Conservation (phyloP, 2,797 vertebrate genomes). For the Pseudotriccus pelzelni region DNA sequence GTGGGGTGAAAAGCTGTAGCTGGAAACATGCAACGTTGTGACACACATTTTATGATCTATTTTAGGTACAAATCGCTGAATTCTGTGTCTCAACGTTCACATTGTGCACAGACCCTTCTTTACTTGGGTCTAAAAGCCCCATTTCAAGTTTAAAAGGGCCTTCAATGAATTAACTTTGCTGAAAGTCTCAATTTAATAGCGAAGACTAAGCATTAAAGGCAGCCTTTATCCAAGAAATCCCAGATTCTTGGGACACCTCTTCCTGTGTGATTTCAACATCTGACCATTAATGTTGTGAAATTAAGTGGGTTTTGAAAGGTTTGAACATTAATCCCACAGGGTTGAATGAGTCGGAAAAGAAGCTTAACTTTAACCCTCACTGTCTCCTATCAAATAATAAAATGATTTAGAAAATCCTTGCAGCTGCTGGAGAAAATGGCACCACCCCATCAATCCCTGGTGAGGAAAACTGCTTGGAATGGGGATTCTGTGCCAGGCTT, state of each 20-base stretch:
- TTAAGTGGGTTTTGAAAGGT: background rate
- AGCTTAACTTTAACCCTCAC: background rate
- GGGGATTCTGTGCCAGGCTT: background rate
- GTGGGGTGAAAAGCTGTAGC: background rate
- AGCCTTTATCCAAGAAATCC: background rate
- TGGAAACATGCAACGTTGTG: background rate
- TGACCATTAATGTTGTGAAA: background rate
- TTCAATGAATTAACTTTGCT: background rate
- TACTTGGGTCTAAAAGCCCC: background rate
- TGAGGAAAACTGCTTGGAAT: background rate
- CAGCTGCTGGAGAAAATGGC: background rate
- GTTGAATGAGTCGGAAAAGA: background rate
- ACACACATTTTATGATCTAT: background rate
- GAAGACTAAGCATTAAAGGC: background rate
- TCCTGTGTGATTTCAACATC: background rate
- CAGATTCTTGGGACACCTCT: background rate
- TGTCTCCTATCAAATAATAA: background rate
- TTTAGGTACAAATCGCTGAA: background rate
- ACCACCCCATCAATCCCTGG: background rate
- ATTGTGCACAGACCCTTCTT: background rate
- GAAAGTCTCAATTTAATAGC: background rate
- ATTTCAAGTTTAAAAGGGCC: background rate
- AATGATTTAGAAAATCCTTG: background rate
- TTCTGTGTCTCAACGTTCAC: rapidly evolving
- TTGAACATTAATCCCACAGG: background rate